These are phyloP conservation scores for Dendrolimus pini DNA, from an alignment of 2,888 invertebrate species.

Conservation along the genomic window DNA sequence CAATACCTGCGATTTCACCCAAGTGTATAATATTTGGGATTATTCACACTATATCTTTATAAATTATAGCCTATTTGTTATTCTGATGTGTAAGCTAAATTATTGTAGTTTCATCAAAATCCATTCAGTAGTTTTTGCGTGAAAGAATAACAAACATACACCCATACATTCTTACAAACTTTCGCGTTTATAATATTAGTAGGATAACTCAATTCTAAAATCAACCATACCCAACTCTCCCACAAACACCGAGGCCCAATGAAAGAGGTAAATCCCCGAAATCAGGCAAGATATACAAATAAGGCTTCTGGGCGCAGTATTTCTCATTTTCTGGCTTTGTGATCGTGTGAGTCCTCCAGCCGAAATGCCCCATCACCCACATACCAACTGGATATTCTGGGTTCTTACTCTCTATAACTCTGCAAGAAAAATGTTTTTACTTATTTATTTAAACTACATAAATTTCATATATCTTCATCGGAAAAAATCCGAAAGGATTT, in stretches of 20 bases:
- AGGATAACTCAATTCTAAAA: background rate
- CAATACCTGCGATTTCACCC: too few relatives aligned
- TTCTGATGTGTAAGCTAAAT: too few relatives aligned
- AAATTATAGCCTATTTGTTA: too few relatives aligned
- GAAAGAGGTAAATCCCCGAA: constrained; percentile 76
- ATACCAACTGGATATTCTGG: constrained; percentile 77
- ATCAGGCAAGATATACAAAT: constrained; percentile 64
- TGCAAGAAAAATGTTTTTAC: constrained; percentile 29
- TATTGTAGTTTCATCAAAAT: too few relatives aligned
- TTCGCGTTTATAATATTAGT: too few relatives aligned
- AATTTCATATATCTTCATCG: too few relatives aligned
- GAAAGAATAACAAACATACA: too few relatives aligned
- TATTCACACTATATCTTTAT: too few relatives aligned
- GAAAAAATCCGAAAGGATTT: too few relatives aligned
- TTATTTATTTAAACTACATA: background rate
- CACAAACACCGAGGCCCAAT: constrained; percentile 77
- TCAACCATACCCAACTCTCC: constrained; percentile 79
- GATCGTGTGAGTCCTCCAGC: constrained; percentile 81
- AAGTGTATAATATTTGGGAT: too few relatives aligned
- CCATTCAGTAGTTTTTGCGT: too few relatives aligned
- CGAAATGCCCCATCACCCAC: constrained; percentile 78
- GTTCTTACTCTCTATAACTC: constrained; percentile 81
- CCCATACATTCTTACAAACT: too few relatives aligned
- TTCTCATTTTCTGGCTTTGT: constrained; percentile 48
- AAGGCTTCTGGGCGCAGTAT: constrained; percentile 38